A percentile compares a stretch with the other conserved stretches of the same genome.
Evolutionary conservation across 2,113 vertebrate genomes (phyloP).

Genomic region (Orientallactaga bullata): DNA sequence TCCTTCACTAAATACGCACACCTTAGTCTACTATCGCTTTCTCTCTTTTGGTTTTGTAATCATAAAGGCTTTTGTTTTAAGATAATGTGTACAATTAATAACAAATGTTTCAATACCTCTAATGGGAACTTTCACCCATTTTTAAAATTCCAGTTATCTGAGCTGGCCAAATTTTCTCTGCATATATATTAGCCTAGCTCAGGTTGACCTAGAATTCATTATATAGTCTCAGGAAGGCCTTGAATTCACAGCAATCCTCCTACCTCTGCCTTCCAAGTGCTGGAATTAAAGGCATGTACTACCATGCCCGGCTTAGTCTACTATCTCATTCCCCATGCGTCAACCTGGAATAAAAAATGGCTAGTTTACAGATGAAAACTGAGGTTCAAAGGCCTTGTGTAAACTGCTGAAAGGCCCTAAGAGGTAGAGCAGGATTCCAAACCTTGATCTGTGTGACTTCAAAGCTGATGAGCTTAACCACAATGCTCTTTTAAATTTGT

Average conservation of each 20-base stretch:
- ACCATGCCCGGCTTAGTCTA: background rate
- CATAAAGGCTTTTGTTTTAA: too few species aligned
- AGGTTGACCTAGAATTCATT: too few species aligned
- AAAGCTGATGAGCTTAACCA: constrained; percentile 28
- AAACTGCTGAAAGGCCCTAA: constrained; percentile 26
- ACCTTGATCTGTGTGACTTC: constrained; percentile 48
- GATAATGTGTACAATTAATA: background rate
- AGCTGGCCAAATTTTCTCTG: background rate
- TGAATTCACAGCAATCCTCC: too few species aligned
- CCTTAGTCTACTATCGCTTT: background rate
- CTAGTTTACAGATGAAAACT: background rate
- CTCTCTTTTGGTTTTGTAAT: too few species aligned
- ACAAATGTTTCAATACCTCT: background rate
- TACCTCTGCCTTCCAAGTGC: too few species aligned
- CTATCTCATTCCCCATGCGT: background rate
- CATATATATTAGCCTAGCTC: background rate
- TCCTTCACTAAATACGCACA: background rate
- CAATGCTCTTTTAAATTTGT: constrained; percentile 7
- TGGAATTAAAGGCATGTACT: too few species aligned
- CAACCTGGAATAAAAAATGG: background rate
- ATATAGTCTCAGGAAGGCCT: too few species aligned
- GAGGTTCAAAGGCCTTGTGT: constrained; percentile 1
- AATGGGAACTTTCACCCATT: background rate
- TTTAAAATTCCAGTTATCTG: background rate
- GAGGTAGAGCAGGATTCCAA: background rate